A percentile compares a stretch with the other conserved stretches of the same genome.
phyloP scores from a whole-genome alignment of 2,888 invertebrate species.

The Glyphotaelius pellucidus region DNA sequence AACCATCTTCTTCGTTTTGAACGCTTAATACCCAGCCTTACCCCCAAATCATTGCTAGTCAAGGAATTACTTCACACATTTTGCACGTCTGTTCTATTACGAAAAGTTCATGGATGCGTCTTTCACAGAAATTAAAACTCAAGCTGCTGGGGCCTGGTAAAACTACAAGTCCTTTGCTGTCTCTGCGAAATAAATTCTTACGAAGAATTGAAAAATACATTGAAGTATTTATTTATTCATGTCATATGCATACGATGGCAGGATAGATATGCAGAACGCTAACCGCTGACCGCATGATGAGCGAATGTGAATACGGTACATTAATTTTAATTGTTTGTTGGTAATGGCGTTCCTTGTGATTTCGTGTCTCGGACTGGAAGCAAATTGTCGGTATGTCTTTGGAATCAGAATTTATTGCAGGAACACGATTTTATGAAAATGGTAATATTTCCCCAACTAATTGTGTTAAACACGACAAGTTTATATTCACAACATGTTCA shows the following conservation, averaged over 20 bases:
- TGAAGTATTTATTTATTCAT: constrained; percentile 2
- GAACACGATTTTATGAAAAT: background rate
- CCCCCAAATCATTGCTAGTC: background rate
- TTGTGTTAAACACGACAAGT: background rate
- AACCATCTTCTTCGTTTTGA: too few species aligned
- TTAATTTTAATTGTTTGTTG: constrained; percentile 24
- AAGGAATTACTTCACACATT: too few species aligned
- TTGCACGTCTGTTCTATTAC: background rate
- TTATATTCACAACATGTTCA: background rate
- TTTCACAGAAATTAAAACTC: background rate
- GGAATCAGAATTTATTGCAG: background rate
- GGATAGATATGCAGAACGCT: constrained; percentile 10
- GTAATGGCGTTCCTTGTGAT: constrained; percentile 15
- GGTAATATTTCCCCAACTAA: background rate
- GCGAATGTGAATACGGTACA: constrained; percentile 13
- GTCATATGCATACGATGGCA: background rate
- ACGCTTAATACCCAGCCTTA: too few species aligned
- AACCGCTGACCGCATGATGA: background rate
- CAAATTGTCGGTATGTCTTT: constrained; percentile 23
- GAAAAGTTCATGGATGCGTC: background rate
- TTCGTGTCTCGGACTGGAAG: constrained; percentile 29
- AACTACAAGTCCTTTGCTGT: background rate
- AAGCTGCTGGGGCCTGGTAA: background rate
- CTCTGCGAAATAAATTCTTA: background rate
- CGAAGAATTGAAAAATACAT: background rate